These are phyloP conservation scores for Drosophila borborema DNA, from an alignment of 2,888 invertebrate genomes.

Conservation along the genomic window DNA sequence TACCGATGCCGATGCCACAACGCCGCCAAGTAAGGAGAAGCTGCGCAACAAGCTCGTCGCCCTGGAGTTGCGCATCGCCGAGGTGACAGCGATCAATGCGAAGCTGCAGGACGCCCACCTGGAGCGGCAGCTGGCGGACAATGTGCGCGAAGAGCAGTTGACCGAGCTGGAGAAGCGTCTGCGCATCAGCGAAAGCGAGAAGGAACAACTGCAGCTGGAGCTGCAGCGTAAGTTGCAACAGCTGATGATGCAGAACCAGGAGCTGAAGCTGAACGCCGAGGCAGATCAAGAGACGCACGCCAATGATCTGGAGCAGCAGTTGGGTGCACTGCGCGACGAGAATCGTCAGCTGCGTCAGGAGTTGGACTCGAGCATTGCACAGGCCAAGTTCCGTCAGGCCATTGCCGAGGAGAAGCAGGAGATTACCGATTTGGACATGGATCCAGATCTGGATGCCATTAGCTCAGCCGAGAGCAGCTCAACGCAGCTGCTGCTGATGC, in stretches of 20 bases:
- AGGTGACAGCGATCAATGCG: slow-evolving; percentile 72
- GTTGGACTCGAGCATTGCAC: slow-evolving; percentile 66
- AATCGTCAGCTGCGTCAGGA: slow-evolving; percentile 75
- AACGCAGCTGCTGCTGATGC: slow-evolving; percentile 67
- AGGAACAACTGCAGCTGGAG: slow-evolving; percentile 79
- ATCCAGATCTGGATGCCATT: slow-evolving; percentile 37
- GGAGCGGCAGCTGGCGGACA: slow-evolving; percentile 78
- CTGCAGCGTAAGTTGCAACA: slow-evolving; percentile 76
- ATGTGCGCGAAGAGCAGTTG: slow-evolving; percentile 73
- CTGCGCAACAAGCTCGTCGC: slow-evolving; percentile 83
- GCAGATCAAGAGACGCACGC: slow-evolving; percentile 78
- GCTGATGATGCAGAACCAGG: slow-evolving; percentile 78
- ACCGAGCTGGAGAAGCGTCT: slow-evolving; percentile 72
- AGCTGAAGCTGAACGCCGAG: slow-evolving; percentile 76
- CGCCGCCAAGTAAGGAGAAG: slow-evolving; percentile 76
- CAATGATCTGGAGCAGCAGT: slow-evolving; percentile 74
- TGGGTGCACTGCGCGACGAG: slow-evolving; percentile 68
- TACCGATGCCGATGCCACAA: slow-evolving; percentile 48
- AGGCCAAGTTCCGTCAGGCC: slow-evolving; percentile 73
- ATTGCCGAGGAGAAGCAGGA: slow-evolving; percentile 82
- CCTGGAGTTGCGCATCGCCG: slow-evolving; percentile 75
- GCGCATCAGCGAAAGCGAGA: slow-evolving; percentile 75
- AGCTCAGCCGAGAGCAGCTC: slow-evolving; percentile 54
- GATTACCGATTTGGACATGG: slow-evolving; percentile 82
- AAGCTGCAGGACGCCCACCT: slow-evolving; percentile 79